Evolutionary conservation across 2,797 vertebrate species (phyloP), one percentile per base, ranked within the genome.

Genomic region (Sarcophilus harrisii): DNA sequence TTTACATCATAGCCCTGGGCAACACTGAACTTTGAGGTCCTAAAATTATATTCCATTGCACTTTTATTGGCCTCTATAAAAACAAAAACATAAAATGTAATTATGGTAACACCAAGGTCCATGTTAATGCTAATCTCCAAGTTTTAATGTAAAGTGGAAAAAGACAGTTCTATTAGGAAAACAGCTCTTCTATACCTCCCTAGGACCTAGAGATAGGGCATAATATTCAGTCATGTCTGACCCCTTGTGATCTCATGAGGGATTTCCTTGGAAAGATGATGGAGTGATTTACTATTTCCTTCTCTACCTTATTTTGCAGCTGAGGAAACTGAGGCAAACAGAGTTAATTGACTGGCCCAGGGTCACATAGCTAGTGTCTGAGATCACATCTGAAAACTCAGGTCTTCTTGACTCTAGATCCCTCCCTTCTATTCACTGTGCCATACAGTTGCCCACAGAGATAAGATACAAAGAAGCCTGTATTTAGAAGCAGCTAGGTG

Each of bases 31-130:
- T 97, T 97, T 94, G 94, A 98, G 96, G 96, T 95, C 93, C 91
- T 97, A 0, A 93, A 96, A 97, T 98, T 97, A 96, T 1, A 11
- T 97, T 87, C 96, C 55, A 16, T 92, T 93, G 94, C 66, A 93
- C 96, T 94, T 94, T 96, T 93, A 97, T 97, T 98, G 97, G 98
- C 96, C 94, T 93, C 95, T 96, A 93, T 97, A 96, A 98, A 97
- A 98, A 90, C 3, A 93, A 94, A 98, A 95, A 94, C 97, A 97
- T 94, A 97, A 97, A 97, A 98, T 96, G 91, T 91, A 97, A 98
- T 98, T 96, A 96, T 92, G 93, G 97, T 96, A 92, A 93, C 59
- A 96, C 58, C 96, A 91, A 94, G 73, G 59, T 90, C 54, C 60
- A 59, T 32, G 16, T 62, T 92, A 93, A 57, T 87, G 54, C 57